phyloP scores from a whole-genome alignment of 2,113 vertebrate species.

The Arizona elegans region DNA sequence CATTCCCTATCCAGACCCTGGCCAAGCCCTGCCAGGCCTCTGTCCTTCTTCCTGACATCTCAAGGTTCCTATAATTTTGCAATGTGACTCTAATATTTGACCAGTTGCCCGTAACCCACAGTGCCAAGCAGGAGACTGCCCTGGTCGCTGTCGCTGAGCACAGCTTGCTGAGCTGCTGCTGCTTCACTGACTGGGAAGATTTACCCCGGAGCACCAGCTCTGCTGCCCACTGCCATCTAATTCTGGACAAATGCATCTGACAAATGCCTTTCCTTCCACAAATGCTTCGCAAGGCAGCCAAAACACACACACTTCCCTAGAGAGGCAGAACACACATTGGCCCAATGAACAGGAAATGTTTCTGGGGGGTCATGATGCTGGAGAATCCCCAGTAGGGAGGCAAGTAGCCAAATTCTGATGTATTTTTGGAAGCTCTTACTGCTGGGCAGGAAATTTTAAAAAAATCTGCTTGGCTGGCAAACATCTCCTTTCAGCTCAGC shows the following conservation, averaged over 20 bases:
- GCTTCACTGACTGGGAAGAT: not conserved
- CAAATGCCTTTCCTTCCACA: not conserved
- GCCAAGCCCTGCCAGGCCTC: not conserved
- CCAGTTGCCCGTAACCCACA: too few species aligned
- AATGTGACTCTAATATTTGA: too few species aligned
- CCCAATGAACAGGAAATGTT: not conserved
- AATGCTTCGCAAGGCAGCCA: not conserved
- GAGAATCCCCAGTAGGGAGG: not conserved
- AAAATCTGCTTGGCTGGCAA: not conserved
- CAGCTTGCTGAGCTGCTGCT: not conserved
- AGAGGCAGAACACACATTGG: fast-evolving
- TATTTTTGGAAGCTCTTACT: not conserved
- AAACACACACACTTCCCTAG: not conserved
- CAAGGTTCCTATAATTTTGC: too few species aligned
- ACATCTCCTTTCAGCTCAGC: not conserved
- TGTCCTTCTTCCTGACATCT: too few species aligned
- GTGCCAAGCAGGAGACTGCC: not conserved
- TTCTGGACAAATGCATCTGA: not conserved
- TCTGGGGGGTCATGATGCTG: fast-evolving
- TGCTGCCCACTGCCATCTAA: not conserved
- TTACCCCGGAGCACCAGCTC: not conserved
- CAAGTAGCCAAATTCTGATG: not conserved
- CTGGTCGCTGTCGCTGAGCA: not conserved
- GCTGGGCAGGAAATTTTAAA: not conserved
- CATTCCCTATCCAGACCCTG: not conserved